These are phyloP conservation scores for Volucella bombylans DNA, from an alignment of 2,888 invertebrate genomes.

Conservation along the genomic window DNA sequence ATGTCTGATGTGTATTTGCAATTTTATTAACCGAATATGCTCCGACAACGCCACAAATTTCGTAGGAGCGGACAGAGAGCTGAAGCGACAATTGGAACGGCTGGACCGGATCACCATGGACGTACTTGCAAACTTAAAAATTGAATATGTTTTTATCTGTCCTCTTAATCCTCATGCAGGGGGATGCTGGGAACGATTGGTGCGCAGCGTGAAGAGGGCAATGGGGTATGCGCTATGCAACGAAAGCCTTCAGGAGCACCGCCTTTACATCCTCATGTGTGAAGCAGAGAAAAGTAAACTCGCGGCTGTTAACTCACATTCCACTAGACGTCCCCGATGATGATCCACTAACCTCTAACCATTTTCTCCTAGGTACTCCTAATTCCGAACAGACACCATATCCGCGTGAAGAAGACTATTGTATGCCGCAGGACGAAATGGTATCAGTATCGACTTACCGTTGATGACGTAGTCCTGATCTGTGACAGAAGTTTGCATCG, in stretches of 20 bases:
- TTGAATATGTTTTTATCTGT: conserved; percentile 22
- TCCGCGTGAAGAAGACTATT: too few species aligned
- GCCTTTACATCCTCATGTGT: too few species aligned
- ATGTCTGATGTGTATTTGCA: conserved; percentile 29
- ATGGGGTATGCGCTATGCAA: too few species aligned
- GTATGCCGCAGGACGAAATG: background rate
- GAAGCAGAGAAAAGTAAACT: background rate
- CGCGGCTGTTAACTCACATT: conserved; percentile 49
- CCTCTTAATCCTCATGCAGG: background rate
- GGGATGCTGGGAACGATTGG: too few species aligned
- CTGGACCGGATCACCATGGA: background rate
- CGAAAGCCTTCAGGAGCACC: too few species aligned
- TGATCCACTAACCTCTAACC: conserved; percentile 47
- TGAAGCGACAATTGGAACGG: background rate
- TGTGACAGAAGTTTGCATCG: background rate
- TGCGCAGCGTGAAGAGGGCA: too few species aligned
- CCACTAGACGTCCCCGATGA: conserved; percentile 33
- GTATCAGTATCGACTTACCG: background rate
- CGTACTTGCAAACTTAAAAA: background rate
- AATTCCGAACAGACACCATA: too few species aligned
- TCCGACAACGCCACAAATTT: conserved; percentile 20
- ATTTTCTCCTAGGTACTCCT: too few species aligned
- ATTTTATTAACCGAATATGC: conserved; percentile 35
- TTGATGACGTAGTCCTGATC: background rate
- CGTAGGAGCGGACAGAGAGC: background rate